Evolutionary conservation across 1,140 invertebrate species (phyloP).

Genomic region (Zaprionus gabonicus): DNA sequence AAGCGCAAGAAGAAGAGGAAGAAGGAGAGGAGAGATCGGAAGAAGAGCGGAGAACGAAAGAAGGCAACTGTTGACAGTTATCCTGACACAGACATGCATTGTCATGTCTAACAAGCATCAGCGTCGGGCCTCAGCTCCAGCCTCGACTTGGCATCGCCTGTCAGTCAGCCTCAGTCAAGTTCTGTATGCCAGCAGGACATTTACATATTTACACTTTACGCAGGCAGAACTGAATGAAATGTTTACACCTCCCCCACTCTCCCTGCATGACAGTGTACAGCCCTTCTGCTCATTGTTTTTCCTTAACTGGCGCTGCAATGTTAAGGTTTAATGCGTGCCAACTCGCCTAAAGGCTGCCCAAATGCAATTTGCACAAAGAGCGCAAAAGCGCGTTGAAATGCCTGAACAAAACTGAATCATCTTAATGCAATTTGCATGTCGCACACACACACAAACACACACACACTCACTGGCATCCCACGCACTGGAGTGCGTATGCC

Average conservation of each 20-base stretch:
- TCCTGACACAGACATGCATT: conserved; percentile 82
- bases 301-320: conserved; percentile 19
- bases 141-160: conserved; percentile 53
- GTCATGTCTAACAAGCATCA: conserved; percentile 81
- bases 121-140: conserved; percentile 32
- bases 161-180: conserved; percentile 65
- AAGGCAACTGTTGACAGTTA: conserved; percentile 77
- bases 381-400: conserved; percentile 44
- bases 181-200: conserved; percentile 41
- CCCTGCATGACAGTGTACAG: background rate
- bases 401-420: conserved; percentile 60
- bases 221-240: conserved; percentile 8
- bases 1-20: conserved; percentile 11
- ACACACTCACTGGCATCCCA: background rate
- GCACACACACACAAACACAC: conserved; percentile 6
- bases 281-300: conserved; percentile 17
- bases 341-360: conserved; percentile 24
- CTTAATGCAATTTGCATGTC: conserved; percentile 67
- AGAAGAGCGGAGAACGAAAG: background rate
- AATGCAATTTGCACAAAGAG: conserved; percentile 50
- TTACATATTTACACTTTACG: conserved; percentile 68
- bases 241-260: background rate
- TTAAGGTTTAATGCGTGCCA: conserved; percentile 32
- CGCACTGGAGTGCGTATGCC: background rate
- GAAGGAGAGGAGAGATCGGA: background rate